Base-by-base conservation (phyloP, 2,888 invertebrate genomes). In the Agonopterix heracliana region DNA sequence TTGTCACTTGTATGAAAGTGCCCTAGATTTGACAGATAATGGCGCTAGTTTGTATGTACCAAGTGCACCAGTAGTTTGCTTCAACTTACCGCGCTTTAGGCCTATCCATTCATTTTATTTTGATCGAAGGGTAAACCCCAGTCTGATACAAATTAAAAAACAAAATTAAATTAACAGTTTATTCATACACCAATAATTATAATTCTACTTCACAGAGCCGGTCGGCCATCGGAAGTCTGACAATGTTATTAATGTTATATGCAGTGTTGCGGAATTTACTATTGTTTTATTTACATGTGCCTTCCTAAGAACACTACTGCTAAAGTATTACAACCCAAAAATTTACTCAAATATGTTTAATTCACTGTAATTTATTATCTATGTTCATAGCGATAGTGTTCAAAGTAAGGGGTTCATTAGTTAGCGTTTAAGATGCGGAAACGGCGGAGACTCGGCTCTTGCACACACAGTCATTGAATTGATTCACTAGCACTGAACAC, bases 391-490 rank as follows among this genome's bases (percentile, higher is more conserved):
- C n/a, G 2, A 38, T 38, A 38, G 38, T 38, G n/a, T 38, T 38
- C 38, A n/a, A n/a, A 26, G 9, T n/a, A n/a, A 38, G n/a, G 38
- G 38, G 3, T n/a, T n/a, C 38, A 9, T 38, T 5, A 38, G 38
- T n/a, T n/a, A 38, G 38, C 26, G 61, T 61, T 84, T 76, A 85
- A 59, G 85, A 84, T 1, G 83, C 79, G 0, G 85, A 68, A 35
- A 88, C 74, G 0, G 87, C 83, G 9, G 85, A 78, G 42, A 88
- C 68, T 57, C 88, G 73, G 66, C 86, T 88, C 70, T 79, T 76
- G 76, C 88, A 87, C 45, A 88, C 88, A 78, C 88, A 88, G 74
- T 88, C 85, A 82, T 87, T 87, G 70, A 88, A 88, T 65, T 87
- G 68, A 75, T 81, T 86, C 65, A 88, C 88, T 78, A 87, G 55